A percentile compares a stretch with the other conserved stretches of the same genome.
Conservation (phyloP, 2,113 vertebrate genomes). For the Rhynchopsitta pachyrhyncha region DNA sequence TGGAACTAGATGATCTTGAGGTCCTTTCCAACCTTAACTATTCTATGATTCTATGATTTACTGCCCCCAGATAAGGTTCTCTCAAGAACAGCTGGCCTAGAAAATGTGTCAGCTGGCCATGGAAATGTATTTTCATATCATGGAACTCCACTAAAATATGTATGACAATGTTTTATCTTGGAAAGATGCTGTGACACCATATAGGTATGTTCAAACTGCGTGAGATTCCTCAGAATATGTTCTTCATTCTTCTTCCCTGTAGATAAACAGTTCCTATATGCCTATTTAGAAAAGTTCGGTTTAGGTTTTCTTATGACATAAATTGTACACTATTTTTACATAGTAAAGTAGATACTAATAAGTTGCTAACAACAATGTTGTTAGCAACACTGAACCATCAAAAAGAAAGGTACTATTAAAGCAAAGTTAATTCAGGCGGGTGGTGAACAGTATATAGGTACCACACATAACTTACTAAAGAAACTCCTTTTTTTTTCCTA, state of each 20-base stretch:
- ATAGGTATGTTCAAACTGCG: background rate
- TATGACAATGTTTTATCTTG: background rate
- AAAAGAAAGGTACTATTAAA: background rate
- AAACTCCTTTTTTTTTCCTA: background rate
- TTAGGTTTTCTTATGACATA: background rate
- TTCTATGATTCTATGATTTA: background rate
- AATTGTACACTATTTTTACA: background rate
- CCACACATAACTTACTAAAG: background rate
- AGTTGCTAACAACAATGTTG: background rate
- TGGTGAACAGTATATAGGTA: background rate
- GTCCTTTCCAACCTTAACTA: too few relatives aligned
- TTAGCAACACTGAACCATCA: background rate
- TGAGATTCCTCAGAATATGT: background rate
- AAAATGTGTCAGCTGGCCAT: background rate
- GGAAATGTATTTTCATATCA: background rate
- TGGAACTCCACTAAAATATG: background rate
- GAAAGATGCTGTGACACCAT: background rate
- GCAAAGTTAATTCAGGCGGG: background rate
- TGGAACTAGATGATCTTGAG: too few relatives aligned
- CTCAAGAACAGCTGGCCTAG: background rate
- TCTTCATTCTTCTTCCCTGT: background rate
- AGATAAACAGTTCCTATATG: background rate
- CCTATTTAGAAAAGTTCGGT: background rate
- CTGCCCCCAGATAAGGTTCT: background rate
- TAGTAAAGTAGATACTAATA: background rate